phyloP scores from a whole-genome alignment of 2,797 vertebrate genomes.

The Halcyon smyrnensis region DNA sequence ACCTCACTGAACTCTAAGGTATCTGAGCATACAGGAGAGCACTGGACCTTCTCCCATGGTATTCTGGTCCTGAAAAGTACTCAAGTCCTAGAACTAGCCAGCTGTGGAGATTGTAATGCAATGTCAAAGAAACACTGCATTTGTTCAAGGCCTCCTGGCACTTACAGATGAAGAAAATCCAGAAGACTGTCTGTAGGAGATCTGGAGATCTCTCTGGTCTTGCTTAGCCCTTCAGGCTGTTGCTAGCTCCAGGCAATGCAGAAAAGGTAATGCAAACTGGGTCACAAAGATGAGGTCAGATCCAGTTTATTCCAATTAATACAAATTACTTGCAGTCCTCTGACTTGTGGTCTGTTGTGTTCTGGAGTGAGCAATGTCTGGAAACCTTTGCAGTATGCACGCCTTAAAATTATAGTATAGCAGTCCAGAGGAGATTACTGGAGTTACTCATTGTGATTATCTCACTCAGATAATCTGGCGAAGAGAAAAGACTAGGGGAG shows the following conservation, averaged over 20 bases:
- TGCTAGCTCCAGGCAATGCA: not conserved
- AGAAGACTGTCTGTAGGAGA: not conserved
- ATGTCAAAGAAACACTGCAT: not conserved
- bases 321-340: not conserved
- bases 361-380: not conserved
- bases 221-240: not conserved
- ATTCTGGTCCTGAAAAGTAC: not conserved
- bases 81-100: not conserved
- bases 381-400: not conserved
- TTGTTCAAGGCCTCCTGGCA: not conserved
- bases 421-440: not conserved
- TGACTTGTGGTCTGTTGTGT: not conserved
- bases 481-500: not conserved
- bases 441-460: not conserved
- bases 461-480: not conserved
- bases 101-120: not conserved
- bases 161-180: rapidly evolving
- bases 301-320: not conserved
- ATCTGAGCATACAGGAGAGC: not conserved
- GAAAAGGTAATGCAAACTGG: not conserved
- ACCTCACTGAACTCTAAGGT: not conserved
- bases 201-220: not conserved
- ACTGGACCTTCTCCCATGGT: not conserved
- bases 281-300: not conserved
- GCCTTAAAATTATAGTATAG: not conserved